Evolutionary conservation across 2,888 invertebrate genomes (phyloP), one percentile per base, ranked within the genome.

Genomic region (Oeneis ivallda): DNA sequence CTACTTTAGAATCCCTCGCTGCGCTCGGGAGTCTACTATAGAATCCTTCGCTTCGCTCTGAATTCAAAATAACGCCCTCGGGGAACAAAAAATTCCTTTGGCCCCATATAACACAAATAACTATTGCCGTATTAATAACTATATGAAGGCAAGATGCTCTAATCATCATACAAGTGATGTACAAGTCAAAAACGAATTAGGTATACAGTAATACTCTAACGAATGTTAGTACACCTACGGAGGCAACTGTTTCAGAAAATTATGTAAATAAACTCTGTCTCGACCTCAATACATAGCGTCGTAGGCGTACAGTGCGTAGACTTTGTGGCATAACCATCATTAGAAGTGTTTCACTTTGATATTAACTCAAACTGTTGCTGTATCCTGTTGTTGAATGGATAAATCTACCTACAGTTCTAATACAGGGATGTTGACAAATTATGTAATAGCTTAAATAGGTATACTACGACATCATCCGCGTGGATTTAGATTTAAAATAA

Each of bases 211-310:
- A 50, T 49, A 50, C 34, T 34, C 34, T 47, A n/a, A 47, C 47
- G 37, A 34, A 7, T 17, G n/a, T 15, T 47, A 34, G 13, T 34
- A 58, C 26, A 26, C 26, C 26, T 26, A 26, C 26, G 5, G 59
- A 60, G 13, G 19, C 49, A 39, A 37, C 39, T 43, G 58, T 64
- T 64, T 66, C 66, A 65, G 69, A 70, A 69, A 70, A 66, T 68
- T 68, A 71, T 71, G 69, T 62, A 69, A 72, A 72, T 71, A 60
- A 37, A 62, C 15, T 41, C 47, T 47, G 62, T 26, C 62, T 62
- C 64, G 66, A 71, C 70, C 70, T 67, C 39, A 62, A 66, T 71
- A 59, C 66, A 67, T 56, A 52, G 58, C 43, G 58, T 17, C 34
- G 58, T 65, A 62, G 66, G 52, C 64, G 57, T 34, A 65, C 57